Conservation (phyloP, 2,888 invertebrate genomes). For the Therioaphis trifolii region DNA sequence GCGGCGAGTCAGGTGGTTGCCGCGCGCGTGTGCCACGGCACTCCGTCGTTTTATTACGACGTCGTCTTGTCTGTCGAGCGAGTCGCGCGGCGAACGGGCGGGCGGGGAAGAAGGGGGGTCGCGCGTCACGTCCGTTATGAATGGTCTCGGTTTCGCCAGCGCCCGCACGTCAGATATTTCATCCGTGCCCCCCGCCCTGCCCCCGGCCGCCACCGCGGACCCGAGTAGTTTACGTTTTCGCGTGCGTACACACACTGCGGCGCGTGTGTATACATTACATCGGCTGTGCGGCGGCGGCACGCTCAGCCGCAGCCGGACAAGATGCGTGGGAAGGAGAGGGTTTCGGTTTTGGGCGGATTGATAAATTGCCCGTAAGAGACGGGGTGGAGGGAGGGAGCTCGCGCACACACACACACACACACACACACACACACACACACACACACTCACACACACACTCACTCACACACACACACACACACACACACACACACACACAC, state of each 20-base stretch:
- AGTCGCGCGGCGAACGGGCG: neutral
- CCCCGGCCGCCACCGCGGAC: neutral
- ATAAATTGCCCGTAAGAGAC: conserved; percentile 40
- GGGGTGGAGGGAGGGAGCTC: too few species aligned
- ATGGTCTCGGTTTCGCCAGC: conserved; percentile 42
- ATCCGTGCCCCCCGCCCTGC: neutral
- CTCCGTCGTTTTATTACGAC: conserved; percentile 21
- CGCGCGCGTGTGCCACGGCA: neutral
- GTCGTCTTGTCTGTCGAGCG: too few species aligned
- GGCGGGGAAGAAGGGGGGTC: neutral
- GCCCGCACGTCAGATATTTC: conserved; percentile 44
- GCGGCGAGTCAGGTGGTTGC: neutral
- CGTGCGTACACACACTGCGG: neutral
- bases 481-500: neutral
- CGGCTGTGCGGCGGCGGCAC: neutral
- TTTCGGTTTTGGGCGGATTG: conserved; percentile 24
- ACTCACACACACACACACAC: neutral
- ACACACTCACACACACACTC: neutral
- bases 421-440: neutral
- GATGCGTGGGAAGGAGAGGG: neutral
- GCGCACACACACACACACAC: neutral
- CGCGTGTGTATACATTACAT: conserved; percentile 2
- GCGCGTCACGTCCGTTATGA: conserved; percentile 50
- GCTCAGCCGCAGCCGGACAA: conserved; percentile 5
- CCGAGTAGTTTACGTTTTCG: neutral